phyloP scores from a whole-genome alignment of 2,113 vertebrate species.

The Pungitius pungitius region DNA sequence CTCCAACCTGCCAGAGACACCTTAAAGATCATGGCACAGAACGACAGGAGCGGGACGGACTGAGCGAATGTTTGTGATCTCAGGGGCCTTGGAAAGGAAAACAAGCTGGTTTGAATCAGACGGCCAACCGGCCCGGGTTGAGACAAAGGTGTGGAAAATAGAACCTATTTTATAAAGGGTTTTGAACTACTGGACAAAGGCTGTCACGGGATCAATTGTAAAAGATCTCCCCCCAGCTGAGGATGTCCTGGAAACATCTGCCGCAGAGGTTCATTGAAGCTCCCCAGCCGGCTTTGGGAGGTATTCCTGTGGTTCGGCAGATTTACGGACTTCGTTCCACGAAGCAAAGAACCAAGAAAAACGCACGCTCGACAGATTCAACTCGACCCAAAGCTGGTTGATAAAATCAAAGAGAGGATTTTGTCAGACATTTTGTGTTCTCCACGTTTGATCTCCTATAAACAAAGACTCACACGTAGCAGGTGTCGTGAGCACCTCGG shows the following conservation, averaged over 20 bases:
- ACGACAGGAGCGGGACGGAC: too few relatives aligned
- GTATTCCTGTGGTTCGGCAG: conserved; percentile 5
- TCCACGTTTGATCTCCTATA: background rate
- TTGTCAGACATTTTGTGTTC: background rate
- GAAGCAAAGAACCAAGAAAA: background rate
- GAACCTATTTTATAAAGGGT: background rate
- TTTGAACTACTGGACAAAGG: background rate
- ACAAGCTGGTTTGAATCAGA: background rate
- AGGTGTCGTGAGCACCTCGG: conserved; percentile 4
- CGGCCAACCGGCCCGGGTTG: background rate
- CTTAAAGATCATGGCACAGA: background rate
- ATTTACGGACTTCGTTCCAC: conserved; percentile 8
- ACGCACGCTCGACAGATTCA: conserved; percentile 3
- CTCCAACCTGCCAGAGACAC: background rate
- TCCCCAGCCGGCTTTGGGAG: background rate
- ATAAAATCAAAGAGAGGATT: background rate
- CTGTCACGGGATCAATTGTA: background rate
- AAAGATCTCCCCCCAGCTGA: background rate
- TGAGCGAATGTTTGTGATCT: too few relatives aligned
- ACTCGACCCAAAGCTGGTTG: background rate
- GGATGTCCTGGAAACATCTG: background rate
- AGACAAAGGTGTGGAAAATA: background rate
- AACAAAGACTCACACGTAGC: background rate
- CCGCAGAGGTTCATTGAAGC: background rate
- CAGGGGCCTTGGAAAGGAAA: background rate